Evolutionary conservation across 1,140 invertebrate species (phyloP).

Genomic region (Steinernema feltiae): DNA sequence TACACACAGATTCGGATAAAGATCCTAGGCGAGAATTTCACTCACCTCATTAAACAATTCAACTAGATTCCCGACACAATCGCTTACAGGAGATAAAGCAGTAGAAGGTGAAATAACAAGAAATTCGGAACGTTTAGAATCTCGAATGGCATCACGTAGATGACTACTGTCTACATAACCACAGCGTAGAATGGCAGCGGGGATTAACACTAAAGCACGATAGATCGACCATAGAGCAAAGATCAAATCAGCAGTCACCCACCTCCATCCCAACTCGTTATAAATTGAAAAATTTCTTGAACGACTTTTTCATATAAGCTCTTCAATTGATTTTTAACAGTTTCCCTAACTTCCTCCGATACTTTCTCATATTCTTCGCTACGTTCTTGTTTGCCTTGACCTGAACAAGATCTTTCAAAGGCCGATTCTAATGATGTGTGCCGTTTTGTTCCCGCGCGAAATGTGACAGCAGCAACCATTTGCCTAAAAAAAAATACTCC

Average conservation of each 20-base stretch:
- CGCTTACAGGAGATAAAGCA: not conserved
- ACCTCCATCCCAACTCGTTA: not conserved
- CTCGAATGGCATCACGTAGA: not conserved
- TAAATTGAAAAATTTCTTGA: not conserved
- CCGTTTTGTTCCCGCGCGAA: not conserved
- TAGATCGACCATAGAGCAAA: slow-evolving; percentile 1
- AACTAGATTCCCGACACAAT: not conserved
- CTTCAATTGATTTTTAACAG: not conserved
- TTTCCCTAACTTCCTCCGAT: not conserved
- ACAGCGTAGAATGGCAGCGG: not conserved
- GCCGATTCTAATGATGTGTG: not conserved
- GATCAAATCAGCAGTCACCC: not conserved
- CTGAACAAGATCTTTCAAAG: not conserved
- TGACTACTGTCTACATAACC: not conserved
- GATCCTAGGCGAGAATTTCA: too few species aligned
- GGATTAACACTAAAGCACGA: not conserved
- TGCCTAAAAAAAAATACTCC: not conserved
- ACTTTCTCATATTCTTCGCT: not conserved
- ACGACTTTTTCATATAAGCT: not conserved
- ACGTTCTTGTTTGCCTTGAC: not conserved
- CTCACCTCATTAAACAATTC: too few species aligned
- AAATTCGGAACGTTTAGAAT: too few species aligned
- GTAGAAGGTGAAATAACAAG: too few species aligned
- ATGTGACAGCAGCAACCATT: not conserved
- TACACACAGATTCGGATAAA: too few species aligned